phyloP scores from a whole-genome alignment of 1,140 invertebrate species.

The Aricia agestis region DNA sequence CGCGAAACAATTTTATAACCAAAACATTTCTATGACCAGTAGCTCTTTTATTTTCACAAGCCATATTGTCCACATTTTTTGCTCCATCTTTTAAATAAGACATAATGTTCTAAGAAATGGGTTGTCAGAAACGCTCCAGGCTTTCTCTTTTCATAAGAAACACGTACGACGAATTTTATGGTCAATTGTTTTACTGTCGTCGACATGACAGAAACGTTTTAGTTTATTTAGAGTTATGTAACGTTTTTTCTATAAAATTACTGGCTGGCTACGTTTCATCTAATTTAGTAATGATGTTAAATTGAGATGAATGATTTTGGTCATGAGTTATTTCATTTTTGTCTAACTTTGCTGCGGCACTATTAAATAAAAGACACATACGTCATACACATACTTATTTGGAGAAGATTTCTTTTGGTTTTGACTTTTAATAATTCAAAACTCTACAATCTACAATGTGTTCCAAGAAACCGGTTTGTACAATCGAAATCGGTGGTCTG shows the following conservation, averaged over 20 bases:
- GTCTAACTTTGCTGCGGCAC: no score
- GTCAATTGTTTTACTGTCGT: slow-evolving; percentile 65
- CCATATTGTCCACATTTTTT: slow-evolving; percentile 61
- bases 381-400: no score
- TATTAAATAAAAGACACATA: no score
- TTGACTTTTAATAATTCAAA: no score
- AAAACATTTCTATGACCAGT: slow-evolving; percentile 59
- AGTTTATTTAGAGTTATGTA: slow-evolving; percentile 4
- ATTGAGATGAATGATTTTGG: neutral
- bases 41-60: slow-evolving; percentile 58
- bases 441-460: neutral
- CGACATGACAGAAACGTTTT: slow-evolving; percentile 48
- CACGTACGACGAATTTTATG: slow-evolving; percentile 67
- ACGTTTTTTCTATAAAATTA: slow-evolving; percentile 3
- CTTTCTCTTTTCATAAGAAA: slow-evolving; percentile 63
- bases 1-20: slow-evolving; percentile 38
- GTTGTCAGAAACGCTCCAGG: slow-evolving; percentile 58
- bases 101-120: slow-evolving; percentile 70
- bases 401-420: no score
- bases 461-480: neutral
- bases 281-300: neutral
- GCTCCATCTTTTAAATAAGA: slow-evolving; percentile 65
- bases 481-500: neutral
- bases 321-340: neutral
- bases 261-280: neutral